These are phyloP conservation scores for Denticeps clupeoides DNA, from an alignment of 2,797 vertebrate species.

Conservation along the genomic window DNA sequence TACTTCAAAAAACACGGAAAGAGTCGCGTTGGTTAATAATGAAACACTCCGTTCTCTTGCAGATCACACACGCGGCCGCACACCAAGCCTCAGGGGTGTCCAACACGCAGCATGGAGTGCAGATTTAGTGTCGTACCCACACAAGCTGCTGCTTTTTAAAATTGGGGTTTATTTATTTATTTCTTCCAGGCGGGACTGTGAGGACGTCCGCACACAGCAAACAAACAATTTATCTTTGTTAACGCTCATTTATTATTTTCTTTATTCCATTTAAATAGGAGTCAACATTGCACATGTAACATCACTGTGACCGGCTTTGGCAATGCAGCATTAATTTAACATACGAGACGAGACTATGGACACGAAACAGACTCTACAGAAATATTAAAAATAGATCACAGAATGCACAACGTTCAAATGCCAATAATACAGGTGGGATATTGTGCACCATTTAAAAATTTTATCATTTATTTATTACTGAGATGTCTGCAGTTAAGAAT, in stretches of 20 bases:
- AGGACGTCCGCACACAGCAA: constrained; percentile 14
- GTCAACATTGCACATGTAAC: background rate
- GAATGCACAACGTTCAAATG: too few relatives aligned
- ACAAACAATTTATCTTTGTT: background rate
- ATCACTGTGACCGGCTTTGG: constrained; percentile 1
- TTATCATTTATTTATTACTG: too few relatives aligned
- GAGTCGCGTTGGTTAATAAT: constrained; percentile 36
- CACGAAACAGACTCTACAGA: too few relatives aligned
- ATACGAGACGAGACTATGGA: too few relatives aligned
- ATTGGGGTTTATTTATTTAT: too few relatives aligned
- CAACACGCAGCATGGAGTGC: background rate
- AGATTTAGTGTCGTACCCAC: constrained; percentile 16
- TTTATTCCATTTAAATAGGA: background rate
- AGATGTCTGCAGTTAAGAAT: too few relatives aligned
- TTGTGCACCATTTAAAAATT: too few relatives aligned
- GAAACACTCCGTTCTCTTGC: constrained; percentile 22
- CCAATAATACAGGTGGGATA: too few relatives aligned
- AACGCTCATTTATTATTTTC: background rate
- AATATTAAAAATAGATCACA: too few relatives aligned
- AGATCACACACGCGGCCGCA: constrained; percentile 26
- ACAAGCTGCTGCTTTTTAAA: too few relatives aligned
- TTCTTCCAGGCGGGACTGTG: too few relatives aligned
- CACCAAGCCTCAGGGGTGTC: constrained; percentile 15
- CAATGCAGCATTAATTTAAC: background rate
- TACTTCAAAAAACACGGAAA: constrained; percentile 29